Conservation (phyloP, 2,113 vertebrate species). For the Campylorhamphus procurvoides region DNA sequence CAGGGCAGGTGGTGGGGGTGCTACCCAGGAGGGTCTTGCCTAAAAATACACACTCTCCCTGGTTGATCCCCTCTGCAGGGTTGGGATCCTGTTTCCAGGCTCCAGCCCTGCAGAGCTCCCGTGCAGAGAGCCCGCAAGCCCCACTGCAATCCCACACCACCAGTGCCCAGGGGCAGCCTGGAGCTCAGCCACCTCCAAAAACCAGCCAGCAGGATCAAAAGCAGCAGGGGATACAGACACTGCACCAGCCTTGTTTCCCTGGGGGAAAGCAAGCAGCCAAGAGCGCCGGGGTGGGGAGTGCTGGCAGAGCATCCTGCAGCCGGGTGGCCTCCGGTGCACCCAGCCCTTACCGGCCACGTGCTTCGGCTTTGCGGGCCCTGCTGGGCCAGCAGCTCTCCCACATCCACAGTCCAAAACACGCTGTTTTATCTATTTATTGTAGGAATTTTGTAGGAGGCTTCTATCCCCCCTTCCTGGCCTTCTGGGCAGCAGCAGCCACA, state of each 20-base stretch:
- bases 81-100: neutral
- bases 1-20: neutral
- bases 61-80: accelerated
- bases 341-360: neutral
- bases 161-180: neutral
- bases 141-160: neutral
- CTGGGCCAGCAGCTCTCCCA: neutral
- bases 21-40: neutral
- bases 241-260: neutral
- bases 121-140: neutral
- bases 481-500: accelerated
- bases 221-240: neutral
- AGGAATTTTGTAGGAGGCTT: neutral
- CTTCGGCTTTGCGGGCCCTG: neutral
- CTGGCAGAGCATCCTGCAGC: neutral
- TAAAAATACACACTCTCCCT: neutral
- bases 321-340: accelerated
- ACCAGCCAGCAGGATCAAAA: neutral
- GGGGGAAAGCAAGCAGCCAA: neutral
- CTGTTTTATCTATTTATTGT: neutral
- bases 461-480: accelerated
- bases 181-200: neutral
- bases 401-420: accelerated
- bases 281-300: neutral
- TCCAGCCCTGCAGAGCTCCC: neutral